These are phyloP conservation scores for Lamellibrachia columna DNA, from an alignment of 2,888 invertebrate species.

Conservation along the genomic window DNA sequence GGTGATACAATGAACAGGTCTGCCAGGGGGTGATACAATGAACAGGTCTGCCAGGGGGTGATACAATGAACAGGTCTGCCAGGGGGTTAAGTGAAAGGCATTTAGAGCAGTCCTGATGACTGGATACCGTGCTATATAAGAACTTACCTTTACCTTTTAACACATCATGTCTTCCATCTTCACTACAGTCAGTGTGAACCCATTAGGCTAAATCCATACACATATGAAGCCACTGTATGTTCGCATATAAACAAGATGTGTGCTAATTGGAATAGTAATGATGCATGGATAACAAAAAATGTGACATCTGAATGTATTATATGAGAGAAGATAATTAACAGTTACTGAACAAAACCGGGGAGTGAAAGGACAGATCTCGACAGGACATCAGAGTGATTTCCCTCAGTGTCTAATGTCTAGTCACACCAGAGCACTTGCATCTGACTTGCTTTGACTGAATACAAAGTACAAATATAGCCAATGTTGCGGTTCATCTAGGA, in stretches of 20 bases:
- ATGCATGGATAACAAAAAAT: neutral
- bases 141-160: too few species aligned
- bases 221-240: neutral
- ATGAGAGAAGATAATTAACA: constrained; percentile 2
- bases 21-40: too few species aligned
- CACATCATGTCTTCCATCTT: too few species aligned
- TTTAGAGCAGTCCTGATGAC: too few species aligned
- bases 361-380: neutral
- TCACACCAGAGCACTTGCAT: neutral
- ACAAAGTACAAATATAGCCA: too few species aligned
- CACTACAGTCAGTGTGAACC: neutral
- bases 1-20: too few species aligned
- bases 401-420: neutral
- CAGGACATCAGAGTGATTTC: neutral
- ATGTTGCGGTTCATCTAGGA: too few species aligned
- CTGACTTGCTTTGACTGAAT: too few species aligned
- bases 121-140: too few species aligned
- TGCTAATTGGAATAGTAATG: neutral
- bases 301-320: neutral
- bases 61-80: too few species aligned
- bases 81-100: too few species aligned
- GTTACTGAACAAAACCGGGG: neutral
- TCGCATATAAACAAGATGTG: neutral
- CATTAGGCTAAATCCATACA: neutral
- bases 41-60: too few species aligned